Evolutionary conservation across 2,113 vertebrate species (phyloP), one percentile per base, ranked within the genome.

Genomic region (Indri indri): DNA sequence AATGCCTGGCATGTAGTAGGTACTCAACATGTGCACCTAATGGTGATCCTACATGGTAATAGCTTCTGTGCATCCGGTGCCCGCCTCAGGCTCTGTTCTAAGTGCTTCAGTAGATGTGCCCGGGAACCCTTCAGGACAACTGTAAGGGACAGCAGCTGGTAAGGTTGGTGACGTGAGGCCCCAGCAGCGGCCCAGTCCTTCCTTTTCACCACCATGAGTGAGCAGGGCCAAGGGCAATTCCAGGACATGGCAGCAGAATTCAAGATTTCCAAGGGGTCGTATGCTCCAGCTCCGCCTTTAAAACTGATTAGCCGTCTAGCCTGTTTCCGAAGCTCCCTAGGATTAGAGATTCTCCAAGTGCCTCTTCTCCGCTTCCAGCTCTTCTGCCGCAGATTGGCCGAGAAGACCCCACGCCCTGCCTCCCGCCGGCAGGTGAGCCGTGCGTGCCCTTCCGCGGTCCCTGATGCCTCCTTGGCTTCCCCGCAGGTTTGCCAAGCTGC

Each of bases 401-500:
- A 12, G n/a, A 40, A 59, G 63, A 23, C 22, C 20, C 0, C 10
- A 22, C 0, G 9, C 25, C 18, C 11, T 0, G 4, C 45, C 65
- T 25, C 27, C 7, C 0, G 0, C 6, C 13, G 0, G 70, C n/a
- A 8, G 87, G 37, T 14, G n/a, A 54, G 30, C 23, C 1, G 0
- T 2, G 80, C 11, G 0, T 3, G 57, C 20, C 30, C 1, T 16
- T 23, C 13, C 23, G 11, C 17, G 2, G 3, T 30, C 7, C 40
- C 52, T 89, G 5, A 50, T 12, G 23, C 37, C 6, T 5, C 63
- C 63, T 14, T 6, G 2, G 7, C 79, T 23, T 86, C 37, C 71
- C 90, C 45, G 1, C 98, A 99, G 99, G 98, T 99, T 99, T 94
- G 99, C 99, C 97, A 99, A 99, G 96, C 99, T 99, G 86, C 98